These are phyloP conservation scores for Callimico goeldii DNA, from an alignment of 2,797 vertebrate species.

Conservation along the genomic window DNA sequence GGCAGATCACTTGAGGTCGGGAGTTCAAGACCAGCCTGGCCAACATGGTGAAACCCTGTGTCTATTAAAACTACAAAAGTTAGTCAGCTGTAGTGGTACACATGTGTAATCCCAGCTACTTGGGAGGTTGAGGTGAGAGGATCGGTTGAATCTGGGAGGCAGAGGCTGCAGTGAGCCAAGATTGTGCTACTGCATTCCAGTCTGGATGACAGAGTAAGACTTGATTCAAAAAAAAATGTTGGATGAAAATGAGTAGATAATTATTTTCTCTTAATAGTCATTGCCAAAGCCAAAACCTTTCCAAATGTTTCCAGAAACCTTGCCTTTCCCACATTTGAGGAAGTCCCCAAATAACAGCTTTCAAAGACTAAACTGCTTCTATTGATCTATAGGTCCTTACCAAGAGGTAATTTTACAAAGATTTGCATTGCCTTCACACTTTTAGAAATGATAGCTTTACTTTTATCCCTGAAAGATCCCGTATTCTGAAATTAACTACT, in stretches of 20 bases:
- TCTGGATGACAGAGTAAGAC: neutral
- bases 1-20: too few relatives aligned
- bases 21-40: too few relatives aligned
- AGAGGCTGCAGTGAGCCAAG: neutral
- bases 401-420: slow-evolving; percentile 53
- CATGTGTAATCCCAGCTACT: too few relatives aligned
- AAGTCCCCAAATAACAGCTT: slow-evolving; percentile 42
- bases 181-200: neutral
- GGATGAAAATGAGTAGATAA: neutral
- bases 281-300: slow-evolving; percentile 7
- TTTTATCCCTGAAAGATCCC: slow-evolving; percentile 5
- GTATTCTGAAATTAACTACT: slow-evolving; percentile 55
- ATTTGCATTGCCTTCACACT: neutral
- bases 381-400: neutral
- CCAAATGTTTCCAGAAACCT: slow-evolving; percentile 43
- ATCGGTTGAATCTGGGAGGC: neutral
- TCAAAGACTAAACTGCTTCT: slow-evolving; percentile 11
- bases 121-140: neutral
- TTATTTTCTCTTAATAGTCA: slow-evolving; percentile 32
- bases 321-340: neutral
- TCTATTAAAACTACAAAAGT: too few relatives aligned
- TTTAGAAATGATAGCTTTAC: slow-evolving; percentile 33
- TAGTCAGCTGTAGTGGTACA: too few relatives aligned
- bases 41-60: too few relatives aligned
- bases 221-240: neutral